Evolutionary conservation across 1,140 invertebrate genomes (phyloP).

Genomic region (Brachystomella parvula): DNA sequence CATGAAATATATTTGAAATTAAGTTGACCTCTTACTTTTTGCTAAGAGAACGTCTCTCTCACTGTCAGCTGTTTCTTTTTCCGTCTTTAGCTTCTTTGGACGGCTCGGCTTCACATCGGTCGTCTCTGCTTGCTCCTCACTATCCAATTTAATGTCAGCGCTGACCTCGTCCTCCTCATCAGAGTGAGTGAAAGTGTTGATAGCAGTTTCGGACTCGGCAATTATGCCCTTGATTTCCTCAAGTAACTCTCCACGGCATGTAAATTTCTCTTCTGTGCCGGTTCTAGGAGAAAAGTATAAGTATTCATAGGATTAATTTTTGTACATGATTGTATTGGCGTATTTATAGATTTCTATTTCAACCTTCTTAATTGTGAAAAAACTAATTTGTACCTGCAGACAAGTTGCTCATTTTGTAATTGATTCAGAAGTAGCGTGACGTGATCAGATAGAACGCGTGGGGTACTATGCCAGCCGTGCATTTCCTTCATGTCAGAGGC

Average conservation of each 20-base stretch:
- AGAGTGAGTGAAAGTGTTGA: neutral
- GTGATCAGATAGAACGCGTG: neutral
- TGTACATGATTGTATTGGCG: too few relatives aligned
- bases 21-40: too few relatives aligned
- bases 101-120: too few relatives aligned
- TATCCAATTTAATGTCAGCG: too few relatives aligned
- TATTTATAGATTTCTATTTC: too few relatives aligned
- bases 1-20: too few relatives aligned
- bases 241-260: neutral
- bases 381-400: neutral
- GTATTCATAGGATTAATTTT: neutral
- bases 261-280: neutral
- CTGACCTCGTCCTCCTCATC: neutral
- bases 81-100: too few relatives aligned
- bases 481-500: neutral
- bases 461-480: neutral
- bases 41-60: too few relatives aligned
- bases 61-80: too few relatives aligned
- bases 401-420: neutral
- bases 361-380: neutral
- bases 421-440: neutral
- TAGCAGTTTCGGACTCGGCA: neutral
- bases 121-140: too few relatives aligned
- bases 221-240: neutral
- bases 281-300: neutral